These are phyloP conservation scores for Brevimyrus niger DNA, from an alignment of 2,113 vertebrate genomes.

Conservation along the genomic window DNA sequence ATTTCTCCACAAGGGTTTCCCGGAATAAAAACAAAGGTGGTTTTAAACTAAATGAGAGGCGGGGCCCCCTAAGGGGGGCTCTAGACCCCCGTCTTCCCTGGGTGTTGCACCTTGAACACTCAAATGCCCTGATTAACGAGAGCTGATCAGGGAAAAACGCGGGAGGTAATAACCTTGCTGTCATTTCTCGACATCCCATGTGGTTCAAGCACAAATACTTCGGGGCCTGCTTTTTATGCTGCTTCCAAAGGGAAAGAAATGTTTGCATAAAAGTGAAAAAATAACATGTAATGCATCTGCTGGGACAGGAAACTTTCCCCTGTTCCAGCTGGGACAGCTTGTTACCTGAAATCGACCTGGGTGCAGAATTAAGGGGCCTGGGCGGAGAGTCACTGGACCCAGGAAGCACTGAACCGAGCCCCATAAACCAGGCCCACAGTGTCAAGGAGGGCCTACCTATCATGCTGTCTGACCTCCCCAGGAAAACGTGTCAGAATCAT, in stretches of 20 bases:
- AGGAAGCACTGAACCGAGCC: background rate
- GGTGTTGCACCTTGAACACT: background rate
- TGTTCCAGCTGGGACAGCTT: background rate
- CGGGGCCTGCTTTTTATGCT: background rate
- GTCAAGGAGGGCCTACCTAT: background rate
- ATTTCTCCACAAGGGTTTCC: background rate
- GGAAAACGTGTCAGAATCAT: background rate
- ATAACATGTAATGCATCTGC: background rate
- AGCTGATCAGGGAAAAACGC: background rate
- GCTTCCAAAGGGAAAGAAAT: background rate
- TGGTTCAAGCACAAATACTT: background rate
- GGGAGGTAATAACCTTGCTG: background rate
- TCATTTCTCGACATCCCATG: background rate
- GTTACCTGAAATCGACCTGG: background rate
- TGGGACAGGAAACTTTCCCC: background rate
- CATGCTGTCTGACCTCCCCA: background rate
- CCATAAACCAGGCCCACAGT: background rate
- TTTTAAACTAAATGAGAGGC: background rate
- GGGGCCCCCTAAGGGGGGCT: background rate
- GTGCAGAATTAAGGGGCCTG: background rate
- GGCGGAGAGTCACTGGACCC: background rate
- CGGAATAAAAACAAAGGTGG: background rate
- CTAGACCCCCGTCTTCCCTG: background rate
- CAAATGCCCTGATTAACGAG: background rate
- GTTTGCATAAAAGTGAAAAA: background rate